These are phyloP conservation scores for Dermatophagoides farinae DNA, from an alignment of 1,140 invertebrate genomes.

Conservation along the genomic window DNA sequence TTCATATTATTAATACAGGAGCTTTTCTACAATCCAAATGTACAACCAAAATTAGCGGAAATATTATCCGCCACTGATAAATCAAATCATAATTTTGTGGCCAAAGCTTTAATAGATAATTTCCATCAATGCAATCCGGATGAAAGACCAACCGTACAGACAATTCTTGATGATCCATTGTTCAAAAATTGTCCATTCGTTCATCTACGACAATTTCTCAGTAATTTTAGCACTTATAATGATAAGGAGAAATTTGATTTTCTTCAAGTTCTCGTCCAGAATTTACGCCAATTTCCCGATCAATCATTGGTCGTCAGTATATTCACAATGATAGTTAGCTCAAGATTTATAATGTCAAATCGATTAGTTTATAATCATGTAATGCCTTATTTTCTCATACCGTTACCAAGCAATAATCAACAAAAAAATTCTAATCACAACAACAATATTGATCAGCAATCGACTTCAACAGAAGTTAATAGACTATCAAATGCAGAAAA, in stretches of 20 bases:
- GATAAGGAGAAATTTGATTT: neutral
- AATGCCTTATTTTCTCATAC: constrained; percentile 11
- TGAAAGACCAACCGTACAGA: neutral
- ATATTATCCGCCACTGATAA: neutral
- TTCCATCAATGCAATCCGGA: neutral
- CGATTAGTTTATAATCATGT: neutral
- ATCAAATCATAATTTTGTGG: neutral
- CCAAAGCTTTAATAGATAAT: neutral
- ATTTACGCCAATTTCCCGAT: neutral
- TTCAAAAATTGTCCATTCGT: constrained; percentile 10
- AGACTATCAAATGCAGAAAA: neutral
- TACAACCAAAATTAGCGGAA: neutral
- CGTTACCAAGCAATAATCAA: neutral
- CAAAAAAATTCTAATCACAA: neutral
- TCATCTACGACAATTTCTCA: neutral
- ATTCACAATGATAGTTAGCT: constrained; percentile 9
- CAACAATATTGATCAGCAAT: neutral
- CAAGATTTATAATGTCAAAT: constrained; percentile 12
- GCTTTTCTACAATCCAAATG: neutral
- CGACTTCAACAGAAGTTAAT: neutral
- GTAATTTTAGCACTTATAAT: constrained; percentile 3
- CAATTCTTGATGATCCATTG: neutral
- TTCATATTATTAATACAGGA: neutral
- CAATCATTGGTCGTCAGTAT: constrained; percentile 1
- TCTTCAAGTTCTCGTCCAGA: neutral